Conservation (phyloP, 2,113 vertebrate genomes). For the Laterallus jamaicensis region DNA sequence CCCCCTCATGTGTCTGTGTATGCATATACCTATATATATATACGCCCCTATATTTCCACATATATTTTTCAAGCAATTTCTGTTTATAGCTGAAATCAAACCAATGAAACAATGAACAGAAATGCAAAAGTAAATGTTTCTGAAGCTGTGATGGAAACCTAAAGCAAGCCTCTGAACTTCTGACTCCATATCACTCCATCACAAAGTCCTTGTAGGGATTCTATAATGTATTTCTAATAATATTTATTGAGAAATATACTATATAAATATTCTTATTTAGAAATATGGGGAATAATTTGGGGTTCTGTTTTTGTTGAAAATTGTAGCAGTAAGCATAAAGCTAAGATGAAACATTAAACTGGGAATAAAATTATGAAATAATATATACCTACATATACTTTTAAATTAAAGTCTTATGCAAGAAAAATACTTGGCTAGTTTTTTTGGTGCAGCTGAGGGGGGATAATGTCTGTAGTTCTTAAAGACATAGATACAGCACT, state of each 20-base stretch:
- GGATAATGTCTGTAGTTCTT: background rate
- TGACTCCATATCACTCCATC: background rate
- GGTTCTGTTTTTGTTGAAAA: conserved; percentile 50
- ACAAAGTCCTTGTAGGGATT: background rate
- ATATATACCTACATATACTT: background rate
- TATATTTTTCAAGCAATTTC: background rate
- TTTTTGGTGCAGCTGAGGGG: background rate
- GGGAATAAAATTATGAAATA: background rate
- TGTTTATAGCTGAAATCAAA: background rate
- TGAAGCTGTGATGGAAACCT: background rate
- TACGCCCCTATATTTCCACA: background rate
- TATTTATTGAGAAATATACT: background rate
- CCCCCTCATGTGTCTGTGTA: background rate
- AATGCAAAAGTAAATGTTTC: background rate
- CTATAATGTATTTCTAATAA: background rate
- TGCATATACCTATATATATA: no score
- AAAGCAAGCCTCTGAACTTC: background rate
- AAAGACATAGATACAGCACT: background rate
- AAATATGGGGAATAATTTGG: background rate
- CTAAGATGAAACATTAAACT: background rate
- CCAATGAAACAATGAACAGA: background rate
- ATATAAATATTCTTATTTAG: background rate
- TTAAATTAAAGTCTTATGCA: background rate
- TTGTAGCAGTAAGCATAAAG: background rate
- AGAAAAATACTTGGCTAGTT: background rate